Evolutionary conservation across 2,888 invertebrate genomes (phyloP).

Genomic region (Linnaemya tessellans): DNA sequence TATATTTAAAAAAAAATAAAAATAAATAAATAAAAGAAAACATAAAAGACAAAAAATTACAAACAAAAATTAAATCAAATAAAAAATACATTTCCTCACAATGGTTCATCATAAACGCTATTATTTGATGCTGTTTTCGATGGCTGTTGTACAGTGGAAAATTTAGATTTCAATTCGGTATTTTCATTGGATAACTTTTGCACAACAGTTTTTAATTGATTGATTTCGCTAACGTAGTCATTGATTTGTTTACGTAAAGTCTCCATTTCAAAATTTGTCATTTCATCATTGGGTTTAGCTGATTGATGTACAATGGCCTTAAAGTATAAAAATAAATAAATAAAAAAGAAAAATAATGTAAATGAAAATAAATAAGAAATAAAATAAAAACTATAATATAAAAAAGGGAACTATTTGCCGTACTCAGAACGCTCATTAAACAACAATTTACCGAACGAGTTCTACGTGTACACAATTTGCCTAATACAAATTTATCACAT

Average conservation of each 20-base stretch:
- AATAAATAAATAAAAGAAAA: conserved; percentile 52
- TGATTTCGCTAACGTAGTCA: conserved; percentile 82
- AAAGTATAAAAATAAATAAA: conserved; percentile 55
- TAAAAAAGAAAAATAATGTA: conserved; percentile 62
- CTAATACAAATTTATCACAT: too few relatives aligned
- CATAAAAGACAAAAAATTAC: conserved; percentile 54
- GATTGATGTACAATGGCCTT: conserved; percentile 79
- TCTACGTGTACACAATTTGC: not conserved
- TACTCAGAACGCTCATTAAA: not conserved
- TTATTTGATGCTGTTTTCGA: conserved; percentile 75
- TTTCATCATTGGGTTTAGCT: conserved; percentile 74
- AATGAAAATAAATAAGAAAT: conserved; percentile 57
- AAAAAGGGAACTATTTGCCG: not conserved
- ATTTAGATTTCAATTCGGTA: conserved; percentile 87
- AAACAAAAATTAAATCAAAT: conserved; percentile 55
- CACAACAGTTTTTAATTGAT: conserved; percentile 85
- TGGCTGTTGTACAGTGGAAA: conserved; percentile 75
- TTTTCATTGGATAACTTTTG: conserved; percentile 92
- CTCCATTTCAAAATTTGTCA: conserved; percentile 79
- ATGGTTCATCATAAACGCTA: conserved; percentile 82
- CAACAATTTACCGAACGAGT: not conserved
- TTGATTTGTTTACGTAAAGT: conserved; percentile 81
- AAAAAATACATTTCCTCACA: conserved; percentile 78
- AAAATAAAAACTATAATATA: not conserved
- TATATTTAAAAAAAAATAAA: conserved; percentile 57